These are phyloP conservation scores for Drosophila paulistorum DNA, from an alignment of 1,140 invertebrate species.

Conservation along the genomic window DNA sequence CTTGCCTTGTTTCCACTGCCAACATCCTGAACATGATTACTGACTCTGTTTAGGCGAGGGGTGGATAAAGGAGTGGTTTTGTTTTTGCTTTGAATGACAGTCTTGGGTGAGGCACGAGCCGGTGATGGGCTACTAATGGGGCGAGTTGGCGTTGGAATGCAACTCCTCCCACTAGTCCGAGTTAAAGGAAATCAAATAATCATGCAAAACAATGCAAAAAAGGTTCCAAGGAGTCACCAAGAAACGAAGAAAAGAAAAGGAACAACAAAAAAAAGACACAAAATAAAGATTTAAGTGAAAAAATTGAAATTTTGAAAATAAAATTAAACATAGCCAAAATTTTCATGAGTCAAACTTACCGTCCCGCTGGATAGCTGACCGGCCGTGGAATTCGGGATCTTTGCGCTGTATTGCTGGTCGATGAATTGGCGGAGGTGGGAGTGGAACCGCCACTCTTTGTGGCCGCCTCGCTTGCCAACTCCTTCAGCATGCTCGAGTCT, in stretches of 20 bases:
- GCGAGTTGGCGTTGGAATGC: constrained; percentile 48
- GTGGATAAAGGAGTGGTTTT: constrained; percentile 63
- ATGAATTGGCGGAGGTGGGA: constrained; percentile 80
- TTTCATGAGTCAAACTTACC: constrained; percentile 64
- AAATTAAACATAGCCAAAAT: constrained; percentile 19
- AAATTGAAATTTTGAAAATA: constrained; percentile 35
- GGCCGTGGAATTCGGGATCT: constrained; percentile 89
- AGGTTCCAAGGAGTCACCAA: constrained; percentile 19
- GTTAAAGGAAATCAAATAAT: constrained; percentile 29
- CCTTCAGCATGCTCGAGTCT: constrained; percentile 81
- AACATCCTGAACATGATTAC: constrained; percentile 54
- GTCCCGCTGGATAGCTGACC: constrained; percentile 85
- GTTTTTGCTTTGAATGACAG: constrained; percentile 62
- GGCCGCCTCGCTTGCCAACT: constrained; percentile 83
- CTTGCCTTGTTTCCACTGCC: constrained; percentile 45
- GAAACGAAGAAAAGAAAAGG: constrained; percentile 27
- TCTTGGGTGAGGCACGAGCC: constrained; percentile 50
- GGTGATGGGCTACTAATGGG: constrained; percentile 31
- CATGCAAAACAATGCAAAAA: constrained; percentile 60
- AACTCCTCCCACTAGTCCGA: constrained; percentile 43
- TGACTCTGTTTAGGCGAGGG: constrained; percentile 72
- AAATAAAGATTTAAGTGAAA: constrained; percentile 42
- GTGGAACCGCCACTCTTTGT: constrained; percentile 82
- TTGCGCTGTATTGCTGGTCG: constrained; percentile 67
- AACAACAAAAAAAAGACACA: constrained; percentile 33